A percentile compares a stretch with the other conserved stretches of the same genome.
Conservation (phyloP, 2,113 vertebrate genomes). For the Amblyornis subalaris region DNA sequence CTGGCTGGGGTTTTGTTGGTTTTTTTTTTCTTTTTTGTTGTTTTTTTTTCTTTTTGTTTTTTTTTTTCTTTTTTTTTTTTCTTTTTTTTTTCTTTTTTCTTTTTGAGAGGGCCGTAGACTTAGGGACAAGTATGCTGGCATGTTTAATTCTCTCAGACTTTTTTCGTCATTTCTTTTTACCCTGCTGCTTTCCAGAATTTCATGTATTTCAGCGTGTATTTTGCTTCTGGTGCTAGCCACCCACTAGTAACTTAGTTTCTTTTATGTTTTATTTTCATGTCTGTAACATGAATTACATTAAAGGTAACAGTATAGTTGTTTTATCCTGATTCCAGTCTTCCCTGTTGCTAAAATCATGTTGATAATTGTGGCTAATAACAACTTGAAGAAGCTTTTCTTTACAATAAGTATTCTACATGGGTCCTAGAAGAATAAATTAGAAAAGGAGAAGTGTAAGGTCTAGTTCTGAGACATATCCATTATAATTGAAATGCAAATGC, state of each 20-base stretch:
- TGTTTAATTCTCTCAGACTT: not conserved
- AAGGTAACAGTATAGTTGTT: not conserved
- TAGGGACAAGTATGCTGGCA: not conserved
- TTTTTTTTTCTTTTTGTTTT: not conserved
- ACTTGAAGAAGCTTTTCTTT: not conserved
- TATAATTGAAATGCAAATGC: not conserved
- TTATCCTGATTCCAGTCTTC: not conserved
- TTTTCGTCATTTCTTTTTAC: not conserved
- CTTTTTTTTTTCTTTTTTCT: not conserved
- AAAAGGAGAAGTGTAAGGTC: not conserved
- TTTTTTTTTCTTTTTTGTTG: not conserved
- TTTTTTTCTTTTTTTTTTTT: not conserved
- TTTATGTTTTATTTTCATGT: not conserved
- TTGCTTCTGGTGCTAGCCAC: not conserved
- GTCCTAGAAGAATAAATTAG: not conserved
- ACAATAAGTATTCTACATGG: not conserved
- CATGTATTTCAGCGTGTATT: not conserved
- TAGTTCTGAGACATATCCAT: not conserved
- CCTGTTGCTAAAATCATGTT: not conserved
- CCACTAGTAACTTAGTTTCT: not conserved
- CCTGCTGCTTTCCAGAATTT: not conserved
- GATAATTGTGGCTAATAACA: not conserved
- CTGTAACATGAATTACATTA: not conserved
- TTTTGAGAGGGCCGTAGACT: not conserved
- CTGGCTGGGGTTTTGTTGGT: not conserved